Evolutionary conservation across 2,797 vertebrate species (phyloP).

Genomic region (Molossus alvarezi): DNA sequence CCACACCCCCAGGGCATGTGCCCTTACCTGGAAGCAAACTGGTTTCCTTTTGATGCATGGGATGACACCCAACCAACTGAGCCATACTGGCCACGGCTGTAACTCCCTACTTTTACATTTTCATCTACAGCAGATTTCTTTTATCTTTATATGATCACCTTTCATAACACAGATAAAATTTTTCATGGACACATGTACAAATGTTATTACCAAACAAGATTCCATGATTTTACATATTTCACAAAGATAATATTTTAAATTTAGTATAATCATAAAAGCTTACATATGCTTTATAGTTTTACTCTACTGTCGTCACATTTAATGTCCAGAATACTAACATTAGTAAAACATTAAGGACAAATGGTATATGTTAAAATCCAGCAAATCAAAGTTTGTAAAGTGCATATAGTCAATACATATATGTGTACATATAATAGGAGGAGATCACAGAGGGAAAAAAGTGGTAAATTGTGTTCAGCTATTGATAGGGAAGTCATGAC

Average conservation of each 20-base stretch:
- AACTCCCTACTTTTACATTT: background rate
- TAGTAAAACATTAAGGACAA: background rate
- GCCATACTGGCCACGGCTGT: too few species aligned
- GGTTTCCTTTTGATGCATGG: too few species aligned
- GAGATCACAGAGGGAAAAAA: background rate
- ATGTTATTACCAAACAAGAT: background rate
- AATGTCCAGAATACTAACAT: background rate
- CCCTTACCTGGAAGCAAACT: too few species aligned
- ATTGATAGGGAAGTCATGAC: background rate
- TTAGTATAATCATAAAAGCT: conserved; percentile 13
- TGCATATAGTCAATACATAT: background rate
- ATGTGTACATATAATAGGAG: background rate
- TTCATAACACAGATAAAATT: background rate
- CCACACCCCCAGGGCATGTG: too few species aligned
- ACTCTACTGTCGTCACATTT: background rate
- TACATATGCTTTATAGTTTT: background rate
- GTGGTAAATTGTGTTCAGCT: background rate
- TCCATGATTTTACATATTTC: conserved; percentile 12
- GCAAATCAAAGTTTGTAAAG: background rate
- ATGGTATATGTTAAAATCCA: conserved; percentile 1
- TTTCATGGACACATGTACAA: background rate
- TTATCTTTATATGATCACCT: background rate
- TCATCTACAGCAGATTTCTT: background rate
- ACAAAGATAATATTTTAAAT: background rate
- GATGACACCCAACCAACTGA: too few species aligned